Evolutionary conservation across 2,113 vertebrate genomes (phyloP).

Genomic region (Rissa tridactyla): DNA sequence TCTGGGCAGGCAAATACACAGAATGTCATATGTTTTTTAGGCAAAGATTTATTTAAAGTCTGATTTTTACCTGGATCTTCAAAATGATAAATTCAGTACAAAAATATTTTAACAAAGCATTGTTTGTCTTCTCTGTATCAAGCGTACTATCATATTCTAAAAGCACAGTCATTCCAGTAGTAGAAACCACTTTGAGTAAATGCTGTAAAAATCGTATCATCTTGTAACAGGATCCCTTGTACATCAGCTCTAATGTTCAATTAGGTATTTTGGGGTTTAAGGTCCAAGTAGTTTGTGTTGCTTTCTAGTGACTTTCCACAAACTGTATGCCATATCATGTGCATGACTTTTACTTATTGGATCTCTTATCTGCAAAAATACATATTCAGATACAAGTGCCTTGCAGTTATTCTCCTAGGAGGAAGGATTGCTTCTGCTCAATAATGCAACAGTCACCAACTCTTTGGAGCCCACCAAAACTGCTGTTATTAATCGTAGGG

Average conservation of each 20-base stretch:
- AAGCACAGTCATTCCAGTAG: neutral
- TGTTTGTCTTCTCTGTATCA: neutral
- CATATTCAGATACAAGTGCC: neutral
- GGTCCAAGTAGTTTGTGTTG: neutral
- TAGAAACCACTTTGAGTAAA: neutral
- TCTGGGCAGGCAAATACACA: neutral
- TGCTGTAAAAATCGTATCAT: neutral
- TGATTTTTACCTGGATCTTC: neutral
- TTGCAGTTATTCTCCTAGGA: neutral
- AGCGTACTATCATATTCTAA: neutral
- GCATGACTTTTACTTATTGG: neutral
- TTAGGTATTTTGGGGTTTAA: neutral
- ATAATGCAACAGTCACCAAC: neutral
- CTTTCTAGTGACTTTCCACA: neutral
- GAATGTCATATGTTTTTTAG: neutral
- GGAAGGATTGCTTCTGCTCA: neutral
- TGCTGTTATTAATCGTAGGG: neutral
- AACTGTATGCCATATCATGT: rapidly evolving
- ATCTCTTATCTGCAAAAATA: neutral
- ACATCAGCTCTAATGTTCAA: neutral
- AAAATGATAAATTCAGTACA: neutral
- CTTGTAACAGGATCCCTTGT: neutral
- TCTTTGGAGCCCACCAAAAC: neutral
- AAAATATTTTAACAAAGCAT: neutral
- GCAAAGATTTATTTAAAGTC: slow-evolving; percentile 18